Base-by-base conservation (phyloP, 2,797 vertebrate genomes). In the Spea hammondii region DNA sequence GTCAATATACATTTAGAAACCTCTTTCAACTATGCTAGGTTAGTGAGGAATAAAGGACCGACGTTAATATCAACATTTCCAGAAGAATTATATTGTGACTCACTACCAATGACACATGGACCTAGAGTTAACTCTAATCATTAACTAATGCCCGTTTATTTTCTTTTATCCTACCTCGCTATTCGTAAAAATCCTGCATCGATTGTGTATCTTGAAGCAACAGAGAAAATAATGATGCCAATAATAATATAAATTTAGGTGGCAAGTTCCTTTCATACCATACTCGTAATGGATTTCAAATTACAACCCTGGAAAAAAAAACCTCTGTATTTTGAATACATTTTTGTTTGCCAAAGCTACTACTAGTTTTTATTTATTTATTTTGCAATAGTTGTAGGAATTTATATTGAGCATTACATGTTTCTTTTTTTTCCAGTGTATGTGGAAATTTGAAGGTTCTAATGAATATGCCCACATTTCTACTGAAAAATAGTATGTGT, bases 251-350 rank as follows among this genome's bases (percentile, higher is more conserved):
- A 48, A 60, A 64, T 64, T 74, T 50, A 74, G 46, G 14, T 12
- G 44, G n/a, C 54, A 60, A 12, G 6, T 64, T 74, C 64, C 49
- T 47, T 74, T 46, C 13, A 74, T 8, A 64, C 57, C 32, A 14
- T 59, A 74, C 10, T 64, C 6, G 60, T 50, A 74, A 64, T 64
- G 47, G 46, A 64, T 74, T 74, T 74, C 57, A 74, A 64, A 74
- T 64, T 64, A 74, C 51, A 64, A 60, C 48, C 72, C 48, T 74
- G 8, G 48, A 3, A 64, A 50, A 74, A 32, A 50, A 74, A 8
- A 32, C 14, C 13, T 14, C 60, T 59, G 17, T 72, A 72, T 70
- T 54, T 70, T 70, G 14, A 70, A 54, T 70, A 54, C n/a, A 70
- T 54, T 70, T 70, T 51, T 44, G 50, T 7, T 54, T 17, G n/a